Conservation (phyloP, 1,140 invertebrate genomes). For the Halotydeus destructor region DNA sequence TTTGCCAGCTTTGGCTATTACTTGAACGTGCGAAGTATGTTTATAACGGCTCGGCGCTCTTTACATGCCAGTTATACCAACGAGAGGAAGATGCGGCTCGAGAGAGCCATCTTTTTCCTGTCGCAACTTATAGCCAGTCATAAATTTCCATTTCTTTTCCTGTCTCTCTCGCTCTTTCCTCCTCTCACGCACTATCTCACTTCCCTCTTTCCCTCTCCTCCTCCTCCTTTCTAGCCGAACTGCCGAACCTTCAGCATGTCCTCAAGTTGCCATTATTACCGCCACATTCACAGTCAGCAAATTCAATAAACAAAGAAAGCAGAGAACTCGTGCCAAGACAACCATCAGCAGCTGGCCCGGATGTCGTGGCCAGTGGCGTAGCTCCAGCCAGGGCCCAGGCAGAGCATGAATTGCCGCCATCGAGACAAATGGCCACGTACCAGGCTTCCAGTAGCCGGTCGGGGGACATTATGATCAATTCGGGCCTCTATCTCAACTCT, state of each 20-base stretch:
- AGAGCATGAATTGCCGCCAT: neutral
- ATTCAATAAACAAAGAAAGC: neutral
- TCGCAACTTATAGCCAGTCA: too few relatives aligned
- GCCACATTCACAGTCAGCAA: neutral
- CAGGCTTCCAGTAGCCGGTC: neutral
- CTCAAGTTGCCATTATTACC: neutral
- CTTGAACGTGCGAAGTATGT: constrained; percentile 63
- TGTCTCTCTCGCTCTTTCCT: constrained; percentile 4
- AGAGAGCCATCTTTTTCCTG: too few relatives aligned
- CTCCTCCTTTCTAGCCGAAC: constrained; percentile 1
- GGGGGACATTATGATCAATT: neutral
- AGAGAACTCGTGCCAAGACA: neutral
- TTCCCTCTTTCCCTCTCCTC: neutral
- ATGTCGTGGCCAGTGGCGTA: neutral
- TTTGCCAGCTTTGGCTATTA: constrained; percentile 73
- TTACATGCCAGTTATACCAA: constrained; percentile 2
- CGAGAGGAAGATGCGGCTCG: constrained; percentile 1
- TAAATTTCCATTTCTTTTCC: too few relatives aligned
- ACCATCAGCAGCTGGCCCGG: neutral
- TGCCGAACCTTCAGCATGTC: constrained; percentile 3
- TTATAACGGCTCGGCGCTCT: constrained; percentile 9
- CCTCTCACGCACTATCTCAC: neutral
- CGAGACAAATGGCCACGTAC: too few relatives aligned
- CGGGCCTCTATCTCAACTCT: neutral
- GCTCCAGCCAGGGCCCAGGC: neutral